phyloP scores from a whole-genome alignment of 2,797 vertebrate species.

The Buphagus erythrorhynchus region DNA sequence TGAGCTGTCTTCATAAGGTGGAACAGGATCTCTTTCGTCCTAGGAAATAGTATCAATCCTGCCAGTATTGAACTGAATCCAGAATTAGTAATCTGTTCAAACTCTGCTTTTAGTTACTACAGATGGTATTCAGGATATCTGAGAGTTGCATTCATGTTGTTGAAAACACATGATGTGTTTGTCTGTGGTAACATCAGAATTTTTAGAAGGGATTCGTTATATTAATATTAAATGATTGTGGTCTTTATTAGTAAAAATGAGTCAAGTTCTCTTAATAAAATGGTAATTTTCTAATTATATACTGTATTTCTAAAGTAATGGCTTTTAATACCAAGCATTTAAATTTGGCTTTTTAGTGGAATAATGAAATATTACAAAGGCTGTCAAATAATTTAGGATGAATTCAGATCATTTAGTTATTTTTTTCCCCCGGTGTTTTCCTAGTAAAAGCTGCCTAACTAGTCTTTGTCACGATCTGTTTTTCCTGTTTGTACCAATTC shows the following conservation, averaged over 20 bases:
- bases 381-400: not conserved
- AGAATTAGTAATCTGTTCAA: slow-evolving; percentile 19
- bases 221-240: accelerated
- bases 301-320: not conserved
- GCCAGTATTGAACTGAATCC: slow-evolving; percentile 25
- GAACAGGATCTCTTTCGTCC: not conserved
- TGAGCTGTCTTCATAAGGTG: not conserved
- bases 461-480: not conserved
- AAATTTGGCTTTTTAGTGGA: not conserved
- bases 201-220: not conserved
- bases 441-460: not conserved
- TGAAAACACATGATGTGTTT: not conserved
- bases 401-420: not conserved
- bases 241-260: slow-evolving; percentile 29
- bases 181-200: not conserved
- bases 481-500: not conserved
- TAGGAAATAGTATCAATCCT: slow-evolving; percentile 26
- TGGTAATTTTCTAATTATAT: not conserved
- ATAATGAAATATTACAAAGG: not conserved
- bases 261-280: slow-evolving; percentile 37
- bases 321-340: not conserved
- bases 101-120: not conserved
- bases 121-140: not conserved
- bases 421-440: not conserved
- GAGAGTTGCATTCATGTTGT: not conserved